A percentile compares a stretch with the other conserved stretches of the same genome.
Conservation (phyloP, 2,797 vertebrate species). For the Picus viridis region DNA sequence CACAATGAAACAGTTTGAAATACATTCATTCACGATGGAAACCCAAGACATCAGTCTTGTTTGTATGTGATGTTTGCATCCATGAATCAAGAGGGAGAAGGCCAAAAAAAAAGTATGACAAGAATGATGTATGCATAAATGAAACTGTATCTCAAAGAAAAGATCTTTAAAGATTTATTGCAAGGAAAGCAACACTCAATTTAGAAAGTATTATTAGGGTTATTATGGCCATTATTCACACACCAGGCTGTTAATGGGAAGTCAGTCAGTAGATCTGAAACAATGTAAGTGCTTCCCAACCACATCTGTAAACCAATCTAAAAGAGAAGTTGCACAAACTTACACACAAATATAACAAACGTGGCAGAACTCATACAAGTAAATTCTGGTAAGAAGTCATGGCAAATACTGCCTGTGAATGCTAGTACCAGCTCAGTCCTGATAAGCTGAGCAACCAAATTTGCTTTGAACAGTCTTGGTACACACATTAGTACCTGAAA, state of each 20-base stretch:
- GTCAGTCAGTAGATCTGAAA: slow-evolving; percentile 31
- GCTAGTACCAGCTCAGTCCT: neutral
- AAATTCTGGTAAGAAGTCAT: neutral
- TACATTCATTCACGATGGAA: neutral
- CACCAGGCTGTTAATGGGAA: slow-evolving; percentile 15
- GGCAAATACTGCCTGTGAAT: neutral
- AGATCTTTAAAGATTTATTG: slow-evolving; percentile 36
- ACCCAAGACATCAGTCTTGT: neutral
- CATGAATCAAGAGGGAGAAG: slow-evolving; percentile 1
- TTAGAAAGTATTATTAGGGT: slow-evolving; percentile 46
- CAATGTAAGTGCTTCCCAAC: slow-evolving; percentile 22
- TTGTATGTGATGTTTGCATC: neutral
- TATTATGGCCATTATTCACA: slow-evolving; percentile 59
- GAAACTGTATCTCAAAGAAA: slow-evolving; percentile 46
- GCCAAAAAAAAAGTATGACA: neutral
- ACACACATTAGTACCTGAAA: neutral
- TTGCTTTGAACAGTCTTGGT: neutral
- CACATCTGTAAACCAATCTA: slow-evolving; percentile 67
- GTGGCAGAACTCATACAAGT: neutral
- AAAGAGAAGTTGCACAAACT: slow-evolving; percentile 34
- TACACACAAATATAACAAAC: slow-evolving; percentile 27
- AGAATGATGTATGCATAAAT: neutral
- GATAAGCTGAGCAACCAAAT: neutral
- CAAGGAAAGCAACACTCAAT: slow-evolving; percentile 16
- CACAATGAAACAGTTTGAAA: neutral